Evolutionary conservation across 2,797 vertebrate species (phyloP), one percentile per base, ranked within the genome.

Genomic region (Halcyon badia): DNA sequence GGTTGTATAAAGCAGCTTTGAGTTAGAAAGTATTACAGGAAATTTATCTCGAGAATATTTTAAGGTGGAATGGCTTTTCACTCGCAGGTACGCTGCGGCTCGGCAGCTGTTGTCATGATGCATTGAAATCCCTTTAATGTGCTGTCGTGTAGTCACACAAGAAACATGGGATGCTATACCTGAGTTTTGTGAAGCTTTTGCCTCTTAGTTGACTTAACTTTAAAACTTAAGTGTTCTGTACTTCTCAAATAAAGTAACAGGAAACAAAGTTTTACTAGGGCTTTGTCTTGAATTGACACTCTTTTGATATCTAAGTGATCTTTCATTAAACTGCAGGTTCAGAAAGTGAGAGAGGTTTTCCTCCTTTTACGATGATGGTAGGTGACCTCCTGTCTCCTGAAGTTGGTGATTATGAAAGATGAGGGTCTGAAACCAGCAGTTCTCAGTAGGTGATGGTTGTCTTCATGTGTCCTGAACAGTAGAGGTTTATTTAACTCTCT

Each of bases 81-180:
- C 9, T 71, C 0, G 0, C 2, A 0, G 0, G 0, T 54, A 57
- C 78, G n/a, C n/a, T 77, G n/a, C 42, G 31, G 16, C 44, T 70
- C 2, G 1, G 24, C 46, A 25, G 15, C 25, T 57, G 3, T 35
- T 44, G 24, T 46, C 6, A 5, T 25, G 37, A 35, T 31, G 37
- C 1, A 1, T 15, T 88, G 72, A 77, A 85, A 54, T 85, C 1
- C 48, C 42, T 90, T 69, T 66, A 52, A 28, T 5, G 5, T 65
- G 26, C 17, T 35, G 13, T 77, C 69, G 10, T 57, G 71, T 62
- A 25, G 30, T 71, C 73, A 17, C 3, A 39, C 26, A 35, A 56
- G 73, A 48, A 52, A 44, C 5, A 26, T 37, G 26, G 41, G 24
- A 20, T 76, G 44, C 68, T 72, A 2, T 24, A n/a, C 9, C 16